These are phyloP conservation scores for Buphagus erythrorhynchus DNA, from an alignment of 2,797 vertebrate species.

Conservation along the genomic window DNA sequence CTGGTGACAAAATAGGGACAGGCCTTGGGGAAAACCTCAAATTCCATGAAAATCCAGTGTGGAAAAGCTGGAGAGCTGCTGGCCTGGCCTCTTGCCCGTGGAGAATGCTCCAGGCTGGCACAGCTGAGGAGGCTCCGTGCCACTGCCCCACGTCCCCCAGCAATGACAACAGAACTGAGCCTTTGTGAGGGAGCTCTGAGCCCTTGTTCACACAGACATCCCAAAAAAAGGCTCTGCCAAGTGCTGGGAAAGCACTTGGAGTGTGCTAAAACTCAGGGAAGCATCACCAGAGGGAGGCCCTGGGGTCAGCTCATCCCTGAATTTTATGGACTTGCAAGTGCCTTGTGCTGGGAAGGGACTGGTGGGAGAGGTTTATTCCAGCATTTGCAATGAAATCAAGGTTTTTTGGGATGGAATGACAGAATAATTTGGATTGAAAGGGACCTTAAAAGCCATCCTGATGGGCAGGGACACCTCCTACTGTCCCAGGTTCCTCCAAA, in stretches of 20 bases:
- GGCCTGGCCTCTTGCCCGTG: neutral
- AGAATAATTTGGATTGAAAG: neutral
- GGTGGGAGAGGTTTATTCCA: neutral
- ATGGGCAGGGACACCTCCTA: neutral
- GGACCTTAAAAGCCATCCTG: neutral
- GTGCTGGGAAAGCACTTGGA: neutral
- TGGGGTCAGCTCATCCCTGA: neutral
- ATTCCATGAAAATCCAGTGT: accelerated
- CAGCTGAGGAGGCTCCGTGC: neutral
- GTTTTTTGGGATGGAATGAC: neutral
- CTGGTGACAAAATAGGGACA: neutral
- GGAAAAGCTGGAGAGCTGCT: neutral
- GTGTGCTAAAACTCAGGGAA: neutral
- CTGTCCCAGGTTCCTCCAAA: accelerated
- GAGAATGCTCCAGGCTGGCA: neutral
- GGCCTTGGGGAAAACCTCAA: neutral
- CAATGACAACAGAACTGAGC: accelerated
- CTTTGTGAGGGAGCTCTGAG: neutral
- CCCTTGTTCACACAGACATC: neutral
- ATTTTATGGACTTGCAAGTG: neutral
- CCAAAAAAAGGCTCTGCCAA: neutral
- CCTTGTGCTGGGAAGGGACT: neutral
- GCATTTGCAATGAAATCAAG: accelerated
- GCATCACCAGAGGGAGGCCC: neutral
- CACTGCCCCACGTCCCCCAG: neutral